Percentiles rank a stretch among this genome's conserved stretches.
Evolutionary conservation across 2,113 vertebrate species (phyloP).

Genomic region (Engraulis encrasicolus): DNA sequence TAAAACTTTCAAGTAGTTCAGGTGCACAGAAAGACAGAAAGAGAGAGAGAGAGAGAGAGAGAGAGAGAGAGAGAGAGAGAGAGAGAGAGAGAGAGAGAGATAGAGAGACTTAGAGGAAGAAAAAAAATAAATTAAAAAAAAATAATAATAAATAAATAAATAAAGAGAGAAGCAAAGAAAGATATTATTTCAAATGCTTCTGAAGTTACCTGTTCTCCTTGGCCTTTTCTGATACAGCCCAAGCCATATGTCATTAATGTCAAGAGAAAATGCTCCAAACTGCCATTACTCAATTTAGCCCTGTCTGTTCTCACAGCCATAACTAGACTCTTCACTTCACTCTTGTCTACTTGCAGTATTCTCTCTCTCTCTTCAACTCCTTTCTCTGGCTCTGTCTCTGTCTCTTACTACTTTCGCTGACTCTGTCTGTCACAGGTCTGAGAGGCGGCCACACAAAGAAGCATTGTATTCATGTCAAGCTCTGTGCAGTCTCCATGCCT

Average conservation of each 20-base stretch:
- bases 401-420: not conserved
- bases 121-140: too few relatives aligned
- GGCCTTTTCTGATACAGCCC: conserved; percentile 13
- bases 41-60: too few relatives aligned
- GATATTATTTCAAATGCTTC: not conserved
- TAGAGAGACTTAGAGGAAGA: too few relatives aligned
- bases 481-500: conserved; percentile 34
- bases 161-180: not conserved
- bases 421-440: not conserved
- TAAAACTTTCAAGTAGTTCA: conserved; percentile 7
- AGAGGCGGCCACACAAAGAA: conserved; percentile 17
- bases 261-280: conserved; percentile 41
- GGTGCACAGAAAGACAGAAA: not conserved
- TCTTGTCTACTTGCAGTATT: conserved; percentile 5
- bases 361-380: conserved; percentile 23
- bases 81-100: too few relatives aligned
- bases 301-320: too few relatives aligned
- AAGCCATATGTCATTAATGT: conserved; percentile 13
- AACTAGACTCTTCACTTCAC: too few relatives aligned
- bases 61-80: too few relatives aligned
- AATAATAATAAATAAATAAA: not conserved
- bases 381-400: not conserved
- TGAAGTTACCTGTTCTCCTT: not conserved
- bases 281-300: conserved; percentile 39
- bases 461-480: conserved; percentile 46